A percentile compares a stretch with the other conserved stretches of the same genome.
phyloP scores from a whole-genome alignment of 35 echinoderm and acorn worm genomes.

The Hemicentrotus pulcherrimus region DNA sequence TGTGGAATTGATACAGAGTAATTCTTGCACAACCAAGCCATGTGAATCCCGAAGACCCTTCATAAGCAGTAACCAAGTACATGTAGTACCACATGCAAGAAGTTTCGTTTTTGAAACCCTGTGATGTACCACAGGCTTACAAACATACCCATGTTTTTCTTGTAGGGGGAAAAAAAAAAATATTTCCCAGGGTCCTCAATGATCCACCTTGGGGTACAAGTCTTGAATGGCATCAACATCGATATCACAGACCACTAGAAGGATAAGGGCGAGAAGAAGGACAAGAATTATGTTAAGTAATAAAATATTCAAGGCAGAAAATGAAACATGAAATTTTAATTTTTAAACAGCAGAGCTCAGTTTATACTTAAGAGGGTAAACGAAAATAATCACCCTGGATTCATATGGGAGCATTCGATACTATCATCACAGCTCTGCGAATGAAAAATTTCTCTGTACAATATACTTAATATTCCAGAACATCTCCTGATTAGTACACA shows the following conservation, averaged over 20 bases:
- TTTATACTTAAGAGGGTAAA: slow-evolving; percentile 30
- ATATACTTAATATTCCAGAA: no score
- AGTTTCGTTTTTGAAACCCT: no score
- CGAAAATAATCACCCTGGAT: slow-evolving; percentile 46
- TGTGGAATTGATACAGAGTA: no score
- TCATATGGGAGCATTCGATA: slow-evolving; percentile 49
- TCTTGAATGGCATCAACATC: background rate
- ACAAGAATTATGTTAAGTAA: background rate
- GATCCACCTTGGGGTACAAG: background rate
- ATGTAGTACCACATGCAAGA: no score
- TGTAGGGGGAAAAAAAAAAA: background rate
- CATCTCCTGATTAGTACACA: no score
- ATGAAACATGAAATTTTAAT: background rate
- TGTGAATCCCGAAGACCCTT: no score
- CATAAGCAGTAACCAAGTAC: no score
- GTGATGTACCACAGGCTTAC: no score
- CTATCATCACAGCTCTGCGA: slow-evolving; percentile 6
- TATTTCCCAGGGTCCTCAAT: background rate
- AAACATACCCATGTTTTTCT: no score
- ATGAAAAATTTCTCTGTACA: background rate
- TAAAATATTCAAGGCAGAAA: background rate
- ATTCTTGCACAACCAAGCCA: no score
- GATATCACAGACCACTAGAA: background rate
- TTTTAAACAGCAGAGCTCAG: slow-evolving; percentile 27
- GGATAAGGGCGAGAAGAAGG: background rate